Conservation (phyloP, 2,888 invertebrate species). For the Orchesella flavescens region DNA sequence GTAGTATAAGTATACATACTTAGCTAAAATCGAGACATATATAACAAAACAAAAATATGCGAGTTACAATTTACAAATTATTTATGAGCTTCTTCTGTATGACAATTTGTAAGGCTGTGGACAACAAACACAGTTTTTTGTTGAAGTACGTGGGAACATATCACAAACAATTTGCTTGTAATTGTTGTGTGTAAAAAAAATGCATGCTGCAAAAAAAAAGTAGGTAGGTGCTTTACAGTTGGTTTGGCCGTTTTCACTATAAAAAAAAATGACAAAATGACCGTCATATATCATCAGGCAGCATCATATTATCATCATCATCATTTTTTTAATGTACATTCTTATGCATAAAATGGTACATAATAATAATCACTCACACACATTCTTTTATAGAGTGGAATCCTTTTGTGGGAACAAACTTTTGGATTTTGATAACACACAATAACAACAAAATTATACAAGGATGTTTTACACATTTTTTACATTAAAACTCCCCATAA, state of each 20-base stretch:
- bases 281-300: neutral
- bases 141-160: constrained; percentile 39
- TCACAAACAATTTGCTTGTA: constrained; percentile 11
- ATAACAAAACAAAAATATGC: neutral
- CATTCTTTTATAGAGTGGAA: no score
- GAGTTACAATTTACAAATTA: neutral
- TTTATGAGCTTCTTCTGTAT: constrained; percentile 3
- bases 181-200: constrained; percentile 27
- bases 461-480: constrained; percentile 14
- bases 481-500: constrained; percentile 4
- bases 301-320: no score
- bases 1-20: neutral
- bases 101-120: constrained; percentile 4
- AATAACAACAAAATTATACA: neutral
- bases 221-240: no score
- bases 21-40: no score
- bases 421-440: no score
- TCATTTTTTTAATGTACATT: constrained; percentile 1
- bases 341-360: neutral
- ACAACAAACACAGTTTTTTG: constrained; percentile 23
- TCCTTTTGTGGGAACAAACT: no score
- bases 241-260: no score
- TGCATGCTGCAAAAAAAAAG: neutral
- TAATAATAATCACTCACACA: no score
- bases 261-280: neutral